These are phyloP conservation scores for Bombyx mandarina DNA, from an alignment of 1,140 invertebrate species.

Conservation along the genomic window DNA sequence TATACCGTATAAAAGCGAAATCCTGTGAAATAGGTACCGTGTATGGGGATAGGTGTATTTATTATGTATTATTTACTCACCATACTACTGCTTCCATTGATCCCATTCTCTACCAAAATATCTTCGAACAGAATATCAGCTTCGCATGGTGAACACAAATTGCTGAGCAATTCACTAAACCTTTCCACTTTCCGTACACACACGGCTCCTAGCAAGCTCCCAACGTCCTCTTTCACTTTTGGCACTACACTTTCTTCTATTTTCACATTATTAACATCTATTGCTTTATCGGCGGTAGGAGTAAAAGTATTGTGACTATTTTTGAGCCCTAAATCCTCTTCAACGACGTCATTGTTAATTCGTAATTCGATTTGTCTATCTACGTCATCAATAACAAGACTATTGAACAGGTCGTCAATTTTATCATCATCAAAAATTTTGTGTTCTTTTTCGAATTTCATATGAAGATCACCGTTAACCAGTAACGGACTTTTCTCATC, in stretches of 20 bases:
- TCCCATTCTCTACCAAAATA: constrained; percentile 54
- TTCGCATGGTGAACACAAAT: constrained; percentile 62
- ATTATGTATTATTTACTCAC: constrained; percentile 25
- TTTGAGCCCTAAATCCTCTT: constrained; percentile 31
- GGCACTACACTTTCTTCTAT: constrained; percentile 56
- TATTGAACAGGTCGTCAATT: constrained; percentile 53
- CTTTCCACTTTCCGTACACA: constrained; percentile 66
- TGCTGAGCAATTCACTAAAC: constrained; percentile 66
- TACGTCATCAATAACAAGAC: constrained; percentile 35
- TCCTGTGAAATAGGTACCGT: no score
- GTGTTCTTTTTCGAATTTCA: no score
- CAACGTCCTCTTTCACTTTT: constrained; percentile 50
- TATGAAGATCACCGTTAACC: constrained; percentile 27
- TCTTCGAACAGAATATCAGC: constrained; percentile 61
- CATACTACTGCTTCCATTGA: constrained; percentile 37
- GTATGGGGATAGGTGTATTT: no score
- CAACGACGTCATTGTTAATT: constrained; percentile 22
- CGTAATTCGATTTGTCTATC: constrained; percentile 19
- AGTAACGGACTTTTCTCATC: constrained; percentile 27
- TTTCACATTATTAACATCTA: constrained; percentile 36
- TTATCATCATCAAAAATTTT: constrained; percentile 54
- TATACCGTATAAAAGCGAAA: no score
- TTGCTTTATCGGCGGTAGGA: constrained; percentile 34
- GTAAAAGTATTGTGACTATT: constrained; percentile 41
- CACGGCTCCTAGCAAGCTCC: constrained; percentile 54